A percentile compares a stretch with the other conserved stretches of the same genome.
These are phyloP conservation scores for Octodon degus DNA, from an alignment of 2,113 vertebrate species.

Conservation along the genomic window DNA sequence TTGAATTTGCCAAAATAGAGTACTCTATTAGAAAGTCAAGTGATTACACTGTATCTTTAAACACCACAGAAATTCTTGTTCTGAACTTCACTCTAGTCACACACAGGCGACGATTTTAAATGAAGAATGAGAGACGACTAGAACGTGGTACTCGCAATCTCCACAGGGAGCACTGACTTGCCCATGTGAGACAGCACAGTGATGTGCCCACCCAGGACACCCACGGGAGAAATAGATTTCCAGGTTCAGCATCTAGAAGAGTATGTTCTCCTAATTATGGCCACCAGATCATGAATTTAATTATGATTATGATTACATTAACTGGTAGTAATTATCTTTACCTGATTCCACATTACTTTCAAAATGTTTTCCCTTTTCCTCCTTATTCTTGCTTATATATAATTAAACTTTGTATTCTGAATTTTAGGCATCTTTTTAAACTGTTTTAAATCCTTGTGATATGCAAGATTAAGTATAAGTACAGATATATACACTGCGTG, in stretches of 20 bases:
- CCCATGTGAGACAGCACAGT: neutral
- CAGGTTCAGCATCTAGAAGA: neutral
- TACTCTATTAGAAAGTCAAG: neutral
- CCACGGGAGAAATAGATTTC: neutral
- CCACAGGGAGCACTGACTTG: neutral
- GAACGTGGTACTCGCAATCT: rapidly evolving
- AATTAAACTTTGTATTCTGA: constrained; percentile 15
- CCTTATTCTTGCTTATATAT: constrained; percentile 40
- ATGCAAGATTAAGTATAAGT: constrained; percentile 23
- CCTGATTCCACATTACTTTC: neutral
- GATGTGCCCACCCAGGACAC: neutral
- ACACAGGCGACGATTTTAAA: neutral
- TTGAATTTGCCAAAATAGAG: neutral
- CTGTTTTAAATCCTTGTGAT: constrained; percentile 19
- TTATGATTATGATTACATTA: neutral
- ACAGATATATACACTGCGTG: neutral
- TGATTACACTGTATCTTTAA: neutral
- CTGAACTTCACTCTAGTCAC: neutral
- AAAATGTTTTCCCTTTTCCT: neutral
- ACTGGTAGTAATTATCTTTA: neutral
- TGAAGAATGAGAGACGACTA: neutral
- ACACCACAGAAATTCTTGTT: neutral
- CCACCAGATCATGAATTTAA: neutral
- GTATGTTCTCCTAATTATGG: neutral
- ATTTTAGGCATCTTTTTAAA: constrained; percentile 22